Evolutionary conservation across 2,888 invertebrate genomes (phyloP), one percentile per base, ranked within the genome.

Genomic region (Metacarcinus magister): DNA sequence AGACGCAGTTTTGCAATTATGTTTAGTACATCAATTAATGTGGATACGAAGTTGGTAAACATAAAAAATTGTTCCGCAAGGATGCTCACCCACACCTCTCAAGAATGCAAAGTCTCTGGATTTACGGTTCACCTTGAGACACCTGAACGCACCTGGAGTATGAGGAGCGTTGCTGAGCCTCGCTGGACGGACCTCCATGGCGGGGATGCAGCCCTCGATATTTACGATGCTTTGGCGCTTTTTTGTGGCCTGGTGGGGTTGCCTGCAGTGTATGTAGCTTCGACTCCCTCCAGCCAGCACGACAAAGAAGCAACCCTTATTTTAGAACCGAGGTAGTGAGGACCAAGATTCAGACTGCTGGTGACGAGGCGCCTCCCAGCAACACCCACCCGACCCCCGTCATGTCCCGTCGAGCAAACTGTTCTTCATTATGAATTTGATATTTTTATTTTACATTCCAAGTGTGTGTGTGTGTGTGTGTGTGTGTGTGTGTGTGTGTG

Each of bases 391-490:
- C 10, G 13, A 28, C 32, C 82, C 75, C 75, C 75, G 28, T 82
- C 82, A 82, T 32, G 16, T 32, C 13, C 32, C 82, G 28, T 28
- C 82, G 28, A 82, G 82, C 82, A 82, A 82, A 82, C 82, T 32
- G 32, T 32, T 75, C 75, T 32, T 82, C 10, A 82, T 32, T 82
- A 82, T 28, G 23, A 82, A 8, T 82, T 13, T 32, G 82, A 32
- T 82, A 8, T 4, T n/a, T 5, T 67, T n/a, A 67, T 16, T 67
- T 2, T 67, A n/a, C 67, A 67, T 67, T 67, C 67, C n/a, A 54
- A 54, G 67, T 82, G 82, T 82, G 82, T 82, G 82, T 82, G 82
- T 82, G 82, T 82, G 82, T 82, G 82, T 82, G 82, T 82, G 82
- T 82, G 82, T 82, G 82, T 82, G 82, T 82, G 82, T 82, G 82